A percentile compares a stretch with the other conserved stretches of the same genome.
phyloP scores from a whole-genome alignment of 2,888 invertebrate species.

The Orthosia gothica region DNA sequence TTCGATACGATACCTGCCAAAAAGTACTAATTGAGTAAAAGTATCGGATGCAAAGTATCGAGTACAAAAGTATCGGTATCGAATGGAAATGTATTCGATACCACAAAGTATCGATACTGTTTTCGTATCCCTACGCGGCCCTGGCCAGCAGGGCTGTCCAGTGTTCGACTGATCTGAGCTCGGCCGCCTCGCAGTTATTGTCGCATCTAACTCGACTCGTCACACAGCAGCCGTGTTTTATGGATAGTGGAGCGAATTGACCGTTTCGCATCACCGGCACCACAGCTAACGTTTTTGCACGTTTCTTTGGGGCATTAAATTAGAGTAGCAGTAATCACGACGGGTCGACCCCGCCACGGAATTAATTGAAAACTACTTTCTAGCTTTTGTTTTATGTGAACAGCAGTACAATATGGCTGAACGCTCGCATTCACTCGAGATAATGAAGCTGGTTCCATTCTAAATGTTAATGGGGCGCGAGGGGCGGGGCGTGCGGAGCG shows the following conservation, averaged over 20 bases:
- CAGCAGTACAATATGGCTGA: slow-evolving; percentile 52
- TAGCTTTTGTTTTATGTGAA: slow-evolving; percentile 57
- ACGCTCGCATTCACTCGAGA: slow-evolving; percentile 42
- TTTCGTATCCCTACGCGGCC: too few species aligned
- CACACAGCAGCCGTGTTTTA: background rate
- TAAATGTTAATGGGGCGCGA: slow-evolving; percentile 38
- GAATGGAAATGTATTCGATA: too few species aligned
- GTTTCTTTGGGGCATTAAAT: slow-evolving; percentile 32
- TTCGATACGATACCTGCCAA: too few species aligned
- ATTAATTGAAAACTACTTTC: slow-evolving; percentile 58
- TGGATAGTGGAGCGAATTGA: slow-evolving; percentile 12
- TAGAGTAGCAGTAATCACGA: slow-evolving; percentile 23
- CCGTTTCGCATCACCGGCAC: background rate
- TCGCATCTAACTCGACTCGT: background rate
- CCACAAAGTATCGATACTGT: too few species aligned
- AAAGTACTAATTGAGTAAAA: too few species aligned
- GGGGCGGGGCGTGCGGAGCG: slow-evolving; percentile 9
- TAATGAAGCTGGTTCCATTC: slow-evolving; percentile 49
- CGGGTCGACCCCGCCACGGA: slow-evolving; percentile 2
- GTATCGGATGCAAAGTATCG: too few species aligned
- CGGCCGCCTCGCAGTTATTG: background rate
- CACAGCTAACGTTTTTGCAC: slow-evolving; percentile 15
- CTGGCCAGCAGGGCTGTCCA: background rate
- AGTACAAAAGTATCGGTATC: too few species aligned
- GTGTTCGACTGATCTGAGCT: background rate